Conservation (phyloP, 2,888 invertebrate genomes). For the Archips crataeganus region DNA sequence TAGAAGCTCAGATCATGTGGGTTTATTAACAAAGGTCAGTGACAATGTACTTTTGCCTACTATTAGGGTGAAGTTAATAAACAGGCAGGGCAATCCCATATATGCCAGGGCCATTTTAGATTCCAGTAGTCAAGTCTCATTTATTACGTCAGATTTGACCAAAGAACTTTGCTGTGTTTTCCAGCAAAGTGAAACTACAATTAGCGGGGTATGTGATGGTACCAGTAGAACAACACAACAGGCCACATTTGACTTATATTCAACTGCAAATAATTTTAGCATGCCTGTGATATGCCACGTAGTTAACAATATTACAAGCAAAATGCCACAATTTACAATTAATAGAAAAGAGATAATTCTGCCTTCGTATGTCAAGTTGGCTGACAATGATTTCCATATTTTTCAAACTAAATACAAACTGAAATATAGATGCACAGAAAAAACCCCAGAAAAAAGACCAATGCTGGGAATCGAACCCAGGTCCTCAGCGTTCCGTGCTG, state of each 20-base stretch:
- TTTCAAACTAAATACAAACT: no score
- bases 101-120: constrained; percentile 6
- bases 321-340: constrained; percentile 13
- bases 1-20: background rate
- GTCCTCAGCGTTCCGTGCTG: no score
- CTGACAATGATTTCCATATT: constrained; percentile 11
- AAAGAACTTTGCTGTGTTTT: constrained; percentile 1
- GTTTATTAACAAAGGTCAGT: background rate
- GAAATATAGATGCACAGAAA: no score
- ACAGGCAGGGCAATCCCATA: background rate
- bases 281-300: constrained; percentile 7
- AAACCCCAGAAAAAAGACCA: no score
- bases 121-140: constrained; percentile 11
- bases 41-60: constrained; percentile 9
- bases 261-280: constrained; percentile 5
- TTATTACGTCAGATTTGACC: background rate
- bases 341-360: background rate
- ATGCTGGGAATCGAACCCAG: no score
- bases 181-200: background rate
- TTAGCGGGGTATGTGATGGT: constrained; percentile 17
- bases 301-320: constrained; percentile 5
- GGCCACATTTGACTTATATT: background rate
- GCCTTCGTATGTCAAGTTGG: constrained; percentile 1
- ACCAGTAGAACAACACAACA: background rate
- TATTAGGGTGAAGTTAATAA: background rate